These are phyloP conservation scores for Calonectris borealis DNA, from an alignment of 2,113 vertebrate species.

Conservation along the genomic window DNA sequence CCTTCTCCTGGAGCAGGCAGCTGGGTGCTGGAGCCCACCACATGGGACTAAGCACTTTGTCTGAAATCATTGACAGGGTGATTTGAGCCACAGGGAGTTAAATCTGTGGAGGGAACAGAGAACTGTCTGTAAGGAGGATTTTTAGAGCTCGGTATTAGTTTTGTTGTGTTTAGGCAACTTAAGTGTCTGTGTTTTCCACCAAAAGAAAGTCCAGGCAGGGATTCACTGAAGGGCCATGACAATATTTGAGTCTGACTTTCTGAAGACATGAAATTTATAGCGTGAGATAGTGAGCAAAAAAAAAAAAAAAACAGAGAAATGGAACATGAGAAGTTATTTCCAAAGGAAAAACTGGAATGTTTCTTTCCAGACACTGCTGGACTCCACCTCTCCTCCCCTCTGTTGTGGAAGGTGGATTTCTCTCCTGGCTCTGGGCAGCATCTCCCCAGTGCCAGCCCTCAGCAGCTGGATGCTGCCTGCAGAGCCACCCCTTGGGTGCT, in stretches of 20 bases:
- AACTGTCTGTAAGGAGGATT: neutral
- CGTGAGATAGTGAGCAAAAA: neutral
- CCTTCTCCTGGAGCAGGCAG: neutral
- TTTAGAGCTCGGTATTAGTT: neutral
- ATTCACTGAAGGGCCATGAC: neutral
- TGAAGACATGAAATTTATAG: neutral
- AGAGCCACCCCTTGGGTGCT: neutral
- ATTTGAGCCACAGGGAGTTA: neutral
- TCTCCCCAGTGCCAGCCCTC: neutral
- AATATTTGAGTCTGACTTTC: neutral
- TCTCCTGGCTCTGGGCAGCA: neutral
- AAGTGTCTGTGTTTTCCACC: neutral
- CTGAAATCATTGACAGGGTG: neutral
- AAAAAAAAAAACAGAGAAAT: neutral
- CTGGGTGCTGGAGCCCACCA: accelerated
- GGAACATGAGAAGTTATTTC: constrained; percentile 14
- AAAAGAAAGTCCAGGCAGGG: neutral
- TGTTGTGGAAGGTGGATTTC: neutral
- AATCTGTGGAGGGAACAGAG: neutral
- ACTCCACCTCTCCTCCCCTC: neutral
- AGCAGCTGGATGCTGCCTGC: neutral
- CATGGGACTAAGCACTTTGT: neutral
- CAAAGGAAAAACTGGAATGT: neutral
- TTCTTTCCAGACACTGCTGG: neutral
- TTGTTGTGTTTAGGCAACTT: neutral